Conservation (phyloP, 2,888 invertebrate species). For the Caenorhabditis sp. region DNA sequence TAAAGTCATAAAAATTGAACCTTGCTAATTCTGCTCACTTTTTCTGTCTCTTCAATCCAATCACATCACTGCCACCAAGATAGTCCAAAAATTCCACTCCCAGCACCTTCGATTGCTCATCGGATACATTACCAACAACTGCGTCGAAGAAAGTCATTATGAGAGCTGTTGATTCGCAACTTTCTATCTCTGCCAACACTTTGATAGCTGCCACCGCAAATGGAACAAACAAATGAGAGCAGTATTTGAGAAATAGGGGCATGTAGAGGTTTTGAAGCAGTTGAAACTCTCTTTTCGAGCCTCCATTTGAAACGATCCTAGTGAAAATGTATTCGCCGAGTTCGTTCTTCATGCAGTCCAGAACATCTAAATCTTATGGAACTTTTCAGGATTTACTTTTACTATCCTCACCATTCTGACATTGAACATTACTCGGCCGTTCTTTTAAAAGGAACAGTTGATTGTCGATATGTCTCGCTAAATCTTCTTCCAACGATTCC, state of each 20-base stretch:
- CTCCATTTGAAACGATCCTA: conserved; percentile 22
- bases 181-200: conserved; percentile 10
- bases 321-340: conserved; percentile 52
- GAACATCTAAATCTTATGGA: conserved; percentile 4
- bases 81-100: background rate
- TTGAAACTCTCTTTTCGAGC: conserved; percentile 22
- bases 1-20: no score
- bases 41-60: conserved; percentile 32
- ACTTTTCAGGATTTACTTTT: no score
- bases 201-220: conserved; percentile 12
- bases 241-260: conserved; percentile 43
- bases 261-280: conserved; percentile 24
- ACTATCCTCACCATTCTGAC: conserved; percentile 7
- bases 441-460: conserved; percentile 37
- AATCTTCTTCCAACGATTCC: conserved; percentile 26
- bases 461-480: background rate
- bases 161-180: conserved; percentile 33
- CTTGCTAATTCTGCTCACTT: conserved; percentile 34
- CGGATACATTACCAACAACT: conserved; percentile 17
- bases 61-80: conserved; percentile 16
- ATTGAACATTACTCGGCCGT: conserved; percentile 1
- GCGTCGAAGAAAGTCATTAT: conserved; percentile 36
- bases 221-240: conserved; percentile 21
- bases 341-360: conserved; percentile 30
- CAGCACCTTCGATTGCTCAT: background rate